phyloP scores from a whole-genome alignment of 2,888 invertebrate species.

The Stegophylla sp. region DNA sequence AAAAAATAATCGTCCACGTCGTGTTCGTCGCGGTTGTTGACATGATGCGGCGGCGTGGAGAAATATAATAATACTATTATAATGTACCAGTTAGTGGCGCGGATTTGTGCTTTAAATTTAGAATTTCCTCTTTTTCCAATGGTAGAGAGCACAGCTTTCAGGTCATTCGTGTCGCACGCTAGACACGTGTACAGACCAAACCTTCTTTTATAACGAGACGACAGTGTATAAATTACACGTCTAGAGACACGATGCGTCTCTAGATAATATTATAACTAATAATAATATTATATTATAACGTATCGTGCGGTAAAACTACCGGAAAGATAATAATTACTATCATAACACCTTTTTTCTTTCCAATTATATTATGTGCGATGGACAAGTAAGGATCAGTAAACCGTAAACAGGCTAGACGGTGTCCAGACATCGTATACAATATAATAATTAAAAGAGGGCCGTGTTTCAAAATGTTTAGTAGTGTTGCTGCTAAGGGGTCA shows the following conservation, averaged over 20 bases:
- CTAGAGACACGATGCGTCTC: background rate
- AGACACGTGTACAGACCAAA: background rate
- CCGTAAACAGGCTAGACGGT: too few species aligned
- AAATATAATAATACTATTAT: too few species aligned
- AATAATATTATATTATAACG: too few species aligned
- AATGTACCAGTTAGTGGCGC: background rate
- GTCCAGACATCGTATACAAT: too few species aligned
- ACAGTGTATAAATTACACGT: background rate
- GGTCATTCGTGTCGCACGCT: background rate
- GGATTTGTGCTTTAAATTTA: background rate
- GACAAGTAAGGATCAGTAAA: too few species aligned
- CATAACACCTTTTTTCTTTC: background rate
- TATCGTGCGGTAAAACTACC: background rate
- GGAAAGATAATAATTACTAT: background rate
- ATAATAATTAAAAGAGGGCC: too few species aligned
- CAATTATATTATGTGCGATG: too few species aligned
- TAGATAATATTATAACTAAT: background rate
- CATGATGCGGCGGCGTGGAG: background rate
- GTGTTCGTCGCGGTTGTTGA: constrained; percentile 1
- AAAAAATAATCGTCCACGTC: background rate
- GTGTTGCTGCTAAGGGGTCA: too few species aligned
- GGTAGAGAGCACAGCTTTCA: background rate
- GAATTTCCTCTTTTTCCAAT: background rate
- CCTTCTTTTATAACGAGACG: background rate
- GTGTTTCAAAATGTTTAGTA: too few species aligned